Evolutionary conservation across 2,797 vertebrate species (phyloP), one percentile per base, ranked within the genome.

Genomic region (Enteromius paludinosus): DNA sequence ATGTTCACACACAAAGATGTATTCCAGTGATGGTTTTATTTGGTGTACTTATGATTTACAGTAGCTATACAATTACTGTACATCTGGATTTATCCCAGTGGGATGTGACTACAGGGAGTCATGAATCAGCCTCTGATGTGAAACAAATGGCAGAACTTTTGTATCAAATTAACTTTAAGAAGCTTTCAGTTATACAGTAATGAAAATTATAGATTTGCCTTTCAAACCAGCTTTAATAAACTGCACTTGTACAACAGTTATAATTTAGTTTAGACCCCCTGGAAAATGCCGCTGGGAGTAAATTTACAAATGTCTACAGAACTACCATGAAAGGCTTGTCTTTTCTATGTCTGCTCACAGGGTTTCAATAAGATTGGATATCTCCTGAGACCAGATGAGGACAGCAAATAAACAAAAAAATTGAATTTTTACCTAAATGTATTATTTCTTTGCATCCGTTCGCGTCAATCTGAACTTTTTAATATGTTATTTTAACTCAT

Each of bases 321-420:
- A 41, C 33, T 25, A 49, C 66, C 72, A 38, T 70, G 62, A 78
- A 64, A 72, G 66, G 73, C 10, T 76, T 84, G 25, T 84, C 84
- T 90, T 54, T 86, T 74, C 79, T 84, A 79, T 82, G 74, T 68
- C 78, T 66, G 45, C 54, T 82, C 86, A 87, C 59, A 61, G 89
- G 87, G 77, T 88, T 86, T 87, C 68, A 87, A 77, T 87, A 81
- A 85, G 70, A 84, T 76, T 41, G 61, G 86, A 86, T 82, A 79
- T 81, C 45, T 14, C 52, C 52, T 54, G 20, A 80, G 47, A 87
- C 86, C 79, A 81, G 72, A 86, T 73, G 78, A 87, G 79, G 66
- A 47, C 69, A 81, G 70, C 62, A 73, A 54, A 82, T 82, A 25
- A 83, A 86, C 75, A n/a, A 83, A 79, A 43, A 82, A 85, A 87